phyloP scores from a whole-genome alignment of 2,888 invertebrate genomes.

The Aspidapion aeneum region DNA sequence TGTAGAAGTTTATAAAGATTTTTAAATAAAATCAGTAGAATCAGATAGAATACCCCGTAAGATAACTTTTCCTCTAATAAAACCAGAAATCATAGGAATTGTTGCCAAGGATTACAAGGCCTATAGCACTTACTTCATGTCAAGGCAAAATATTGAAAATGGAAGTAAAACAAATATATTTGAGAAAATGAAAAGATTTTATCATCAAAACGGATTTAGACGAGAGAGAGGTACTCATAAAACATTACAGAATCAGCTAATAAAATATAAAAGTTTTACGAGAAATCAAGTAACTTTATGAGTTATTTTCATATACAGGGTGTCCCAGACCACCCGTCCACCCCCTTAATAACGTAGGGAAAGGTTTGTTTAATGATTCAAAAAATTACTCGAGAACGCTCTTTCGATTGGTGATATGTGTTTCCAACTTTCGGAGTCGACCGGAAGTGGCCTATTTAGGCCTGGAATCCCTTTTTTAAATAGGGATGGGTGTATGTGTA shows the following conservation, averaged over 20 bases:
- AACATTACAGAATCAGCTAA: not conserved
- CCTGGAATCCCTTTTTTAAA: no score
- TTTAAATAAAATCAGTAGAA: not conserved
- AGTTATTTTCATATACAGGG: no score
- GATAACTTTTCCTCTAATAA: not conserved
- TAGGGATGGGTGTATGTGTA: no score
- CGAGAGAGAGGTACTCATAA: not conserved
- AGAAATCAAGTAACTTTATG: not conserved
- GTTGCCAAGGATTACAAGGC: not conserved
- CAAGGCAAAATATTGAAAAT: not conserved
- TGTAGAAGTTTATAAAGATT: not conserved
- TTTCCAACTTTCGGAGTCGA: no score
- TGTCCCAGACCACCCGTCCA: no score
- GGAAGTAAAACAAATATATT: not conserved
- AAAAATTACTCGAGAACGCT: no score
- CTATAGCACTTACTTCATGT: not conserved
- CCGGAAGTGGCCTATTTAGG: no score
- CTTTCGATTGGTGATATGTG: no score
- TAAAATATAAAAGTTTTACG: not conserved
- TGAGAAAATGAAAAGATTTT: not conserved
- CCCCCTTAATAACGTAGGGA: no score
- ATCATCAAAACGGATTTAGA: not conserved
- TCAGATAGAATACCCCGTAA: not conserved
- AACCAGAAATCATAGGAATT: not conserved
- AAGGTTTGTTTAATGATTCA: no score